These are phyloP conservation scores for Ceratoteleas bidentatus DNA, from an alignment of 1,140 invertebrate genomes.

Conservation along the genomic window DNA sequence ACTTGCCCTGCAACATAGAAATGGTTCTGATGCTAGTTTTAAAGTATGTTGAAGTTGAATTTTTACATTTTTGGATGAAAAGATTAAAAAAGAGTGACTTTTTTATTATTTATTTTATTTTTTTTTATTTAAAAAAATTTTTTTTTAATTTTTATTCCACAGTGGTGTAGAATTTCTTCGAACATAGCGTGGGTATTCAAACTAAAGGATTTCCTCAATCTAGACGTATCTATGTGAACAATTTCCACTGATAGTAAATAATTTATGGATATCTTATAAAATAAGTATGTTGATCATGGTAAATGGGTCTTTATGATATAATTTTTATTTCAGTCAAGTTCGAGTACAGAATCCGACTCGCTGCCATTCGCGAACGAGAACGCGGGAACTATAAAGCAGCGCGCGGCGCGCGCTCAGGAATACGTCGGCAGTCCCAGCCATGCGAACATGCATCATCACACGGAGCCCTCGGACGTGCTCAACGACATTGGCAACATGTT, in stretches of 20 bases:
- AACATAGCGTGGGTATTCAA: too few species aligned
- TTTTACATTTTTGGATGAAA: too few species aligned
- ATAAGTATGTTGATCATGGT: too few species aligned
- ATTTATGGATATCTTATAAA: neutral
- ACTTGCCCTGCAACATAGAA: slow-evolving; percentile 86
- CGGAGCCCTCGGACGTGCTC: slow-evolving; percentile 93
- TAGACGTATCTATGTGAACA: too few species aligned
- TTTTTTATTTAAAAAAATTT: too few species aligned
- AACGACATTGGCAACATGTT: slow-evolving; percentile 98
- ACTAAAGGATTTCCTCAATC: too few species aligned
- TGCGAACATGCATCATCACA: slow-evolving; percentile 68
- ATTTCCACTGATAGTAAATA: too few species aligned
- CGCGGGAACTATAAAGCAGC: slow-evolving; percentile 97
- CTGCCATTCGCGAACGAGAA: slow-evolving; percentile 99
- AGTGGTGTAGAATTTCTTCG: too few species aligned
- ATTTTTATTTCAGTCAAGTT: slow-evolving; percentile 88
- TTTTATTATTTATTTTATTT: too few species aligned
- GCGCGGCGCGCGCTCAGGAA: slow-evolving; percentile 82
- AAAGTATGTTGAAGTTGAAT: slow-evolving; percentile 83
- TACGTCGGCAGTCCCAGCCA: slow-evolving; percentile 79
- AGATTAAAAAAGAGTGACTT: too few species aligned
- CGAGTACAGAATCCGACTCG: slow-evolving; percentile 97
- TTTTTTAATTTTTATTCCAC: too few species aligned
- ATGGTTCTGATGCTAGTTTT: slow-evolving; percentile 92
- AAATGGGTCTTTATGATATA: too few species aligned